Conservation (phyloP, 2,888 invertebrate genomes). For the Callyntrura sp. region DNA sequence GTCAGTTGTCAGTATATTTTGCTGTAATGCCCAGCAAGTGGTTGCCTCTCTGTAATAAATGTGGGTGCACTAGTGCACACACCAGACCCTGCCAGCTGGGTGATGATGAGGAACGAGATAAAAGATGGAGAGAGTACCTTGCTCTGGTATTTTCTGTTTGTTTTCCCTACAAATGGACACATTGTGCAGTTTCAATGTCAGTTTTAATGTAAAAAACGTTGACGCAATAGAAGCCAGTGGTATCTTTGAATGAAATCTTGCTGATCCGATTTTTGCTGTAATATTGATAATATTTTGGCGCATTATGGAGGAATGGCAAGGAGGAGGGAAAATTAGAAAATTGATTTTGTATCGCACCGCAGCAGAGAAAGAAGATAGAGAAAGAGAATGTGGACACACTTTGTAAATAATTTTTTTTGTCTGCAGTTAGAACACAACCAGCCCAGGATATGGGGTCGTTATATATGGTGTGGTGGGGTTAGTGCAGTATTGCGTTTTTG, state of each 20-base stretch:
- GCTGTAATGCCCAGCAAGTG: conserved; percentile 5
- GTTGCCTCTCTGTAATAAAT: conserved; percentile 23
- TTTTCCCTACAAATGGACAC: not conserved
- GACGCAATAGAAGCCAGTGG: not conserved
- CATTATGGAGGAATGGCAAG: no score
- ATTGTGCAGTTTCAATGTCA: not conserved
- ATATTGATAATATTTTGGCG: not conserved
- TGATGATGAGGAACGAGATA: not conserved
- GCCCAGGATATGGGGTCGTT: no score
- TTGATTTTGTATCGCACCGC: not conserved
- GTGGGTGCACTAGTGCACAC: not conserved
- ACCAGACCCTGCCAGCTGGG: not conserved
- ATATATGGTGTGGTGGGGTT: no score
- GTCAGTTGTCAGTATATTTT: conserved; percentile 8
- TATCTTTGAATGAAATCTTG: no score
- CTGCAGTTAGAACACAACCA: no score
- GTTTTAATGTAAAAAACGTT: not conserved
- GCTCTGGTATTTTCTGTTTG: not conserved
- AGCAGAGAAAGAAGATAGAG: not conserved
- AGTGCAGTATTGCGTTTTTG: no score
- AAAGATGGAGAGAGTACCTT: not conserved
- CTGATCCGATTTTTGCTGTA: no score
- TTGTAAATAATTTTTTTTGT: no score
- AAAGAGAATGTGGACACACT: not conserved
- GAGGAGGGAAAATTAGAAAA: not conserved